Conservation (phyloP, 2,113 vertebrate species). For the Cyprinodon tularosa region DNA sequence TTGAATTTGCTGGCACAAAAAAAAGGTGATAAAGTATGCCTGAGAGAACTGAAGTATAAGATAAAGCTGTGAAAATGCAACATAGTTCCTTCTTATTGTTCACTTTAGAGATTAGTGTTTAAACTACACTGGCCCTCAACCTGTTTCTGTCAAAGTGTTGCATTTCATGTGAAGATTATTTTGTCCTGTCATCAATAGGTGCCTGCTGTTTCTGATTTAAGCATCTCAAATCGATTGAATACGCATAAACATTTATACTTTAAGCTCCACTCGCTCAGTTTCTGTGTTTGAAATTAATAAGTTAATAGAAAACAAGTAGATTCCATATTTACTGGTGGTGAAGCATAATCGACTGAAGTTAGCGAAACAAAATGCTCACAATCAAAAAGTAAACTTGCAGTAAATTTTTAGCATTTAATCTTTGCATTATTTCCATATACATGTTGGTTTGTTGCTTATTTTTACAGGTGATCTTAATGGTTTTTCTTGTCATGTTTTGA, state of each 20-base stretch:
- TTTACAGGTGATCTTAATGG: neutral
- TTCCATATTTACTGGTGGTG: neutral
- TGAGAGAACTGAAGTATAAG: neutral
- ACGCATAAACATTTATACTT: neutral
- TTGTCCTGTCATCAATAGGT: constrained; percentile 30
- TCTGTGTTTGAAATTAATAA: neutral
- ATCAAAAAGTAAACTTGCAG: too few relatives aligned
- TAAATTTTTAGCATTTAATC: neutral
- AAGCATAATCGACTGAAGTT: too few relatives aligned
- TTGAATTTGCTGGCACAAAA: neutral
- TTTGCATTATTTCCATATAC: neutral
- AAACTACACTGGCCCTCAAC: neutral
- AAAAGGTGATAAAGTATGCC: neutral
- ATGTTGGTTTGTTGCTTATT: neutral
- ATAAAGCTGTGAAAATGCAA: neutral
- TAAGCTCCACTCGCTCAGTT: neutral
- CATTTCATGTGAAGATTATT: neutral
- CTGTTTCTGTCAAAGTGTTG: neutral
- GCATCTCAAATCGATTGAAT: neutral
- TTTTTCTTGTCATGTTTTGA: too few relatives aligned
- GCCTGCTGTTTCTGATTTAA: constrained; percentile 8
- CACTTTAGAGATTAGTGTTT: neutral
- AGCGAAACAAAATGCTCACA: too few relatives aligned
- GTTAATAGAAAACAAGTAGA: neutral
- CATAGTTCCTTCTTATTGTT: neutral